Percentiles rank a stretch among this genome's conserved stretches.
phyloP scores from a whole-genome alignment of 2,797 vertebrate species.

The Platalea minor region DNA sequence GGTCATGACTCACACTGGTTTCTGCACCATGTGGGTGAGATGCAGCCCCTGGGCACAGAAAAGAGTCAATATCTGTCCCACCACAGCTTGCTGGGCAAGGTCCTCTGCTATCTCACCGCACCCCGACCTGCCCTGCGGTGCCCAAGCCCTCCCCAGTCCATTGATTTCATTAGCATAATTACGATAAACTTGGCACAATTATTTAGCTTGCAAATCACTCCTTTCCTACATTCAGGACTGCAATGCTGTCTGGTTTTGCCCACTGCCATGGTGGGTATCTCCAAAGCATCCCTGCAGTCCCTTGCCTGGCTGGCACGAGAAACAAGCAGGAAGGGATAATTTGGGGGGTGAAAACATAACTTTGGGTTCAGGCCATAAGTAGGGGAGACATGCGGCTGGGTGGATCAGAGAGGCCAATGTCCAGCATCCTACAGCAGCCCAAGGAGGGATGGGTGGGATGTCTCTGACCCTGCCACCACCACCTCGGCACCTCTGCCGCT shows the following conservation, averaged over 20 bases:
- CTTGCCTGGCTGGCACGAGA: neutral
- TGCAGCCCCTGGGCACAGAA: neutral
- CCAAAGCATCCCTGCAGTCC: neutral
- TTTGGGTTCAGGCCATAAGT: neutral
- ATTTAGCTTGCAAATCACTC: neutral
- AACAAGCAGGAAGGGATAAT: neutral
- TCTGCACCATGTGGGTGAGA: neutral
- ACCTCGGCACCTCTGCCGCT: fast-evolving
- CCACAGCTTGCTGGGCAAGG: neutral
- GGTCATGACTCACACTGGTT: fast-evolving
- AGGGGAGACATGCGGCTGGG: fast-evolving
- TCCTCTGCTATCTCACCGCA: neutral
- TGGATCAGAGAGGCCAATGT: neutral
- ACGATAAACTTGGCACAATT: neutral
- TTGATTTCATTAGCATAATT: neutral
- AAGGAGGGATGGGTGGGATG: neutral
- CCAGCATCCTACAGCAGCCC: neutral
- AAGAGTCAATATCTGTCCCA: neutral
- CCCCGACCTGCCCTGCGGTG: neutral
- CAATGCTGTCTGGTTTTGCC: neutral
- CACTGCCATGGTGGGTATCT: fast-evolving
- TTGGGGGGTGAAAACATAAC: neutral
- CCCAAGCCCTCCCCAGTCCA: neutral
- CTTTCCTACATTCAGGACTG: neutral
- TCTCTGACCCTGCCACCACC: neutral